Evolutionary conservation across 2,797 vertebrate species (phyloP), one percentile per base, ranked within the genome.

Genomic region (Crocidura indochinensis): DNA sequence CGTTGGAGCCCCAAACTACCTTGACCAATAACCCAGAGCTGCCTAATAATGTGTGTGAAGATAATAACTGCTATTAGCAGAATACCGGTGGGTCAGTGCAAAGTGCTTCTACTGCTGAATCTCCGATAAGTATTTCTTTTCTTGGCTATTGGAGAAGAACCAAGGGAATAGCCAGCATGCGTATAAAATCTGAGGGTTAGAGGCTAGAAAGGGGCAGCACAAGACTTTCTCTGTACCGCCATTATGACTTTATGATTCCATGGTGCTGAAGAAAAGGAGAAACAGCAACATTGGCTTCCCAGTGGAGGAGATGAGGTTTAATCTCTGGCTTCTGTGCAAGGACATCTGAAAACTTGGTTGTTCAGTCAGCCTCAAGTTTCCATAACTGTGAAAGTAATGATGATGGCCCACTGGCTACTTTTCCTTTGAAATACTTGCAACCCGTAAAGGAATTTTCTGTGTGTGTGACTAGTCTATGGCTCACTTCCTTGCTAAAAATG

Each of bases 391-490:
- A 82, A 87, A 87, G 84, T 38, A 53, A 84, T 1, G 11, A 44
- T 64, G 12, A 65, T 8, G 60, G 64, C 8, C 49, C 15, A 20
- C 91, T 6, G 1, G 60, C 29, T 51, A 22, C 64, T 53, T 93
- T 84, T 89, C 19, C 44, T 87, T 46, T 49, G 83, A 84, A 71
- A 90, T 76, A 47, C 12, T 60, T 82, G 8, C 53, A 10, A 77
- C 87, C 82, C 9, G 29, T 83, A 84, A 78, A 78, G 10, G 44
- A 75, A 79, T 17, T 71, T 19, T 29, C 27, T 78, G 44, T 56
- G 44, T 56, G 3, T 89, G 9, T 74, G n/a, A 60, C 69, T 44
- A 31, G 84, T 64, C 53, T n/a, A 24, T 65, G 24, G 84, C 65
- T 53, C 2, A 19, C 10, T 67, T 51, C 22, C 24, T 20, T 88